Evolutionary conservation across 2,888 invertebrate genomes (phyloP), one percentile per base, ranked within the genome.

Genomic region (Apoderus coryli): DNA sequence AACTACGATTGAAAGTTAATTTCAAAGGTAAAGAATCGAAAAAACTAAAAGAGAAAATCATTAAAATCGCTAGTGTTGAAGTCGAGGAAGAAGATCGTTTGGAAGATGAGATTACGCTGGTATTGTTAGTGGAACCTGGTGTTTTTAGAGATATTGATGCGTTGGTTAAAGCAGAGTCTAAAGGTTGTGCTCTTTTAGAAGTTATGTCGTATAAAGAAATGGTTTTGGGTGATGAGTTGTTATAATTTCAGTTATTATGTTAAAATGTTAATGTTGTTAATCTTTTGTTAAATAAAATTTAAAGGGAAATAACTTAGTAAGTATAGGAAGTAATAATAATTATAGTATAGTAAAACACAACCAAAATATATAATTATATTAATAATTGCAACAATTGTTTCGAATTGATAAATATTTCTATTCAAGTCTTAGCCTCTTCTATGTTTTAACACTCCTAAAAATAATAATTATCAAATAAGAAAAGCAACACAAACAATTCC

Each of bases 121-220:
- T 84, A 44, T 71, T 77, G 48, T 62, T 89, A 7, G 81, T 89
- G 37, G 93, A 95, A 61, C 95, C 95, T 3, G 95, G 96, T 0
- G 74, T 79, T 48, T 96, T 85, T 57, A 72, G 90, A 46, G 74
- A 71, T 45, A 68, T 96, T 14, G 92, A 92, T 59, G 84, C 89
- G 40, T 57, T 93, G 43, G 69, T 95, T 2, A 67, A 77, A 41
- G 68, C 78, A 16, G 89, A 90, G 50, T 85, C 88, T 0, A 88
- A 82, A 57, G 86, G 88, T 7, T 66, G 70, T 42, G 90, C 88
- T n/a, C 67, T 76, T 30, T 61, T 95, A 49, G 95, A 96, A 63
- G 68, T 96, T 29, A 57, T 96, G 3, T 86, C 81, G 52, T 67
- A 93, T 35, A 95, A 93, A 56, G 92, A 95, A 64, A 76, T 92